phyloP scores from a whole-genome alignment of 2,888 invertebrate species.

The Oligia latruncula region DNA sequence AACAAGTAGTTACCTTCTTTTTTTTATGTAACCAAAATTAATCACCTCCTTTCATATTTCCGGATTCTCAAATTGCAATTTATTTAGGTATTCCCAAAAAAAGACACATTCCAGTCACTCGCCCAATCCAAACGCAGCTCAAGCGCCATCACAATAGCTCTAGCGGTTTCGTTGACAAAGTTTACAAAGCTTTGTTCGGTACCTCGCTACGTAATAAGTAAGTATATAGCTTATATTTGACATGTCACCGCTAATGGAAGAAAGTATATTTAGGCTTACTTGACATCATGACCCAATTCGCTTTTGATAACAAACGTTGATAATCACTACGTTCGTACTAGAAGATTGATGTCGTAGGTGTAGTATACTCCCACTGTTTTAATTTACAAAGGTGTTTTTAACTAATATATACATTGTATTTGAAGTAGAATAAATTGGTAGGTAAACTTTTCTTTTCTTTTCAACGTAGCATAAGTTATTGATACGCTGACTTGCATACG shows the following conservation, averaged over 20 bases:
- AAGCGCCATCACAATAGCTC: slow-evolving; percentile 65
- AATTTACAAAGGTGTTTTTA: slow-evolving; percentile 14
- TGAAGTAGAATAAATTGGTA: not conserved
- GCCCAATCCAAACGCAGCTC: slow-evolving; percentile 59
- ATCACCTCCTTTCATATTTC: no score
- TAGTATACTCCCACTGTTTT: slow-evolving; percentile 31
- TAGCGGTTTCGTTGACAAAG: slow-evolving; percentile 77
- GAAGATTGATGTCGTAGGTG: slow-evolving; percentile 48
- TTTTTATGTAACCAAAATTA: no score
- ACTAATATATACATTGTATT: slow-evolving; percentile 5
- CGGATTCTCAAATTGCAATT: not conserved
- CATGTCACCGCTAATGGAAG: slow-evolving; percentile 81
- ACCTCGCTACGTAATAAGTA: slow-evolving; percentile 66
- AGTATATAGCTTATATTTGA: slow-evolving; percentile 74
- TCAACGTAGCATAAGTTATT: not conserved
- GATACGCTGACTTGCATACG: not conserved
- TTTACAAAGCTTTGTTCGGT: slow-evolving; percentile 76
- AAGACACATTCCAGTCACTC: slow-evolving; percentile 48
- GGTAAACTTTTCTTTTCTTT: not conserved
- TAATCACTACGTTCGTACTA: slow-evolving; percentile 58
- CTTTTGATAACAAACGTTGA: slow-evolving; percentile 71
- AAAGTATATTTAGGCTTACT: slow-evolving; percentile 74
- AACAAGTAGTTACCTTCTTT: no score
- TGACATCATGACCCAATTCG: slow-evolving; percentile 79
- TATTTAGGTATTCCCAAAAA: not conserved